These are phyloP conservation scores for Muschampia plurimacula DNA, from an alignment of 2,888 invertebrate species.

Conservation along the genomic window DNA sequence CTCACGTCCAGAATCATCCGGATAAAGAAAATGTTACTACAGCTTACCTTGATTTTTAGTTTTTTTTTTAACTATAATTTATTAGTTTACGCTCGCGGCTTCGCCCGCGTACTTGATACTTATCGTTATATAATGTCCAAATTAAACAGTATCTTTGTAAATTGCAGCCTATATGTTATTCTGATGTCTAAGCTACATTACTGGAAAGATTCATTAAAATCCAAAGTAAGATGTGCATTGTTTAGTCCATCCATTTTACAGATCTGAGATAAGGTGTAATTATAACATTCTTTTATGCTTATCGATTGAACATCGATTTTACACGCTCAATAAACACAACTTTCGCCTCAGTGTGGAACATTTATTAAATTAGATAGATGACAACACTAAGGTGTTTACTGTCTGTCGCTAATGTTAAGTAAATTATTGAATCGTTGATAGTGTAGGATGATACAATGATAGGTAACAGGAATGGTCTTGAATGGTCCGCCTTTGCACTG, in stretches of 20 bases:
- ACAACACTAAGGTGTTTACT: constrained; percentile 5
- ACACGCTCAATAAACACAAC: neutral
- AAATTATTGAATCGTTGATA: constrained; percentile 38
- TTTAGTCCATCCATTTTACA: neutral
- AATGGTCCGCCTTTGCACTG: constrained; percentile 37
- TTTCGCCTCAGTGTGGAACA: constrained; percentile 15
- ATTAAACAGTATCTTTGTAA: too few relatives aligned
- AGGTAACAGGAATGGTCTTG: constrained; percentile 33
- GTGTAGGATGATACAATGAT: constrained; percentile 23
- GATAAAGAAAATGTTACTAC: too few relatives aligned
- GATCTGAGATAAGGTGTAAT: constrained; percentile 1
- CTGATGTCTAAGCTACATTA: too few relatives aligned
- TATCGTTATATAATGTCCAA: too few relatives aligned
- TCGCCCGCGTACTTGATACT: too few relatives aligned
- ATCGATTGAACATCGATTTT: neutral
- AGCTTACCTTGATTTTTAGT: too few relatives aligned
- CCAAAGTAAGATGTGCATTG: too few relatives aligned
- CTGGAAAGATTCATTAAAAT: too few relatives aligned
- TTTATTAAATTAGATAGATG: constrained; percentile 18
- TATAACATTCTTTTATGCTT: constrained; percentile 1
- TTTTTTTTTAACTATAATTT: too few relatives aligned
- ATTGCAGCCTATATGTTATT: too few relatives aligned
- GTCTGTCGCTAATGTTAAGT: constrained; percentile 27
- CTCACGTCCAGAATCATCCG: too few relatives aligned
- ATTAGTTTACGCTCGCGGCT: too few relatives aligned